Evolutionary conservation across 2,797 vertebrate genomes (phyloP).

Genomic region (Sphenopsis melanotis): DNA sequence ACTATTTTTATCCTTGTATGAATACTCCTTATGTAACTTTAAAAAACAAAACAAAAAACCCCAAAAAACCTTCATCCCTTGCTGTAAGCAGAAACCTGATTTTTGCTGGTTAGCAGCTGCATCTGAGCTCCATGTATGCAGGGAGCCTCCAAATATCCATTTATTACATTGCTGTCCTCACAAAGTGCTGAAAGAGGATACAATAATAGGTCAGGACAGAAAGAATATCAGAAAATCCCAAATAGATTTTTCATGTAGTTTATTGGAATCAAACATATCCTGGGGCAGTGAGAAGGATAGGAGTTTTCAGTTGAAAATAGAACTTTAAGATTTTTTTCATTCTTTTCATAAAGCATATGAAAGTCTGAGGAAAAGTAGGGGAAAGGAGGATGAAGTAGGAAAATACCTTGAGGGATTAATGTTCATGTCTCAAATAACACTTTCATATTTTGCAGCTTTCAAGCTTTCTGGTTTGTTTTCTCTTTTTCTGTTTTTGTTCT

Average conservation of each 20-base stretch:
- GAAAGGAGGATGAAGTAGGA: constrained; percentile 8
- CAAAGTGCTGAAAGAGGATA: background rate
- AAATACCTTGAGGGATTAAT: constrained; percentile 41
- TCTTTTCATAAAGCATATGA: constrained; percentile 20
- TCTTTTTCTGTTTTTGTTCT: background rate
- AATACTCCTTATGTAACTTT: background rate
- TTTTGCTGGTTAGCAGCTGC: background rate
- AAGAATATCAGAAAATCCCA: constrained; percentile 32
- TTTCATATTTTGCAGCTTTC: constrained; percentile 32
- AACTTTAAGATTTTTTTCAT: background rate
- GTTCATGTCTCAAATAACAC: background rate
- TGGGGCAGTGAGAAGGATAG: constrained; percentile 29
- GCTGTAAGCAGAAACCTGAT: background rate
- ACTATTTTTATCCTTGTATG: background rate
- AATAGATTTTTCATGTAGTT: constrained; percentile 40
- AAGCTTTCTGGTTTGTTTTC: background rate
- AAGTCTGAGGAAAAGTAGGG: constrained; percentile 8
- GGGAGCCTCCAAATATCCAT: background rate
- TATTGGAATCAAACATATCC: constrained; percentile 46
- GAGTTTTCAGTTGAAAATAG: constrained; percentile 21
- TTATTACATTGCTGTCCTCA: background rate
- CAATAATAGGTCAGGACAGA: constrained; percentile 36
- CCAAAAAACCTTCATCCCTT: background rate
- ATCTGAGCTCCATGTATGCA: background rate
- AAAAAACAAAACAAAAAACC: background rate